Percentiles rank a stretch among this genome's conserved stretches.
phyloP scores from a whole-genome alignment of 2,888 invertebrate genomes.

The Eledone cirrhosa region DNA sequence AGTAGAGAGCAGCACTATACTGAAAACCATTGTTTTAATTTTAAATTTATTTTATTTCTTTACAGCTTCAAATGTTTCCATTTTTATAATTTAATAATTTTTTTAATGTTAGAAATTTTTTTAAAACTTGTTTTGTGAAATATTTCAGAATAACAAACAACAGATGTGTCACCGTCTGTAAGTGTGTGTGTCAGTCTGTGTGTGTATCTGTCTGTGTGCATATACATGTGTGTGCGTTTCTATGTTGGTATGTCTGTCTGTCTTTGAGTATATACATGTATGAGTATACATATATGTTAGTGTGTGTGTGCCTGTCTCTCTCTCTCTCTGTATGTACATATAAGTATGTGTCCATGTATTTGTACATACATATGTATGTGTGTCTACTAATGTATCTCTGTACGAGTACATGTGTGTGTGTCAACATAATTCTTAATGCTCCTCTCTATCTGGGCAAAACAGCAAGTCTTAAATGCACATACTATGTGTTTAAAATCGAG shows the following conservation, averaged over 20 bases:
- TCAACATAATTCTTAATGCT: too few species aligned
- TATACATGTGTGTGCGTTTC: not conserved
- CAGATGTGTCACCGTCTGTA: not conserved
- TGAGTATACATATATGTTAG: not conserved
- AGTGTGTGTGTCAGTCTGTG: not conserved
- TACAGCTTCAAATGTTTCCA: too few species aligned
- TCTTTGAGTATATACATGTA: not conserved
- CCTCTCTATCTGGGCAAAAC: too few species aligned
- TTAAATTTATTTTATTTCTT: too few species aligned
- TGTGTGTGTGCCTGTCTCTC: not conserved
- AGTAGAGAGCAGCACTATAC: not conserved
- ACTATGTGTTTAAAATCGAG: too few species aligned
- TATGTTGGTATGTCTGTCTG: too few species aligned
- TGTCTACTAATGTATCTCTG: too few species aligned
- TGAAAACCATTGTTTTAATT: too few species aligned
- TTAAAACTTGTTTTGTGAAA: not conserved
- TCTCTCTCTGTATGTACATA: not conserved
- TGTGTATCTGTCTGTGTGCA: not conserved
- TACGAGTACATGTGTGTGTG: too few species aligned
- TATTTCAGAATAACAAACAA: conserved; percentile 21
- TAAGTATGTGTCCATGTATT: not conserved
- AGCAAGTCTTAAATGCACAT: too few species aligned
- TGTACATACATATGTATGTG: not conserved
- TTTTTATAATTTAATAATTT: too few species aligned
- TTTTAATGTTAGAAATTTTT: too few species aligned